phyloP scores from a whole-genome alignment of 2,888 invertebrate genomes.

The Zaprionus bogoriensis region DNA sequence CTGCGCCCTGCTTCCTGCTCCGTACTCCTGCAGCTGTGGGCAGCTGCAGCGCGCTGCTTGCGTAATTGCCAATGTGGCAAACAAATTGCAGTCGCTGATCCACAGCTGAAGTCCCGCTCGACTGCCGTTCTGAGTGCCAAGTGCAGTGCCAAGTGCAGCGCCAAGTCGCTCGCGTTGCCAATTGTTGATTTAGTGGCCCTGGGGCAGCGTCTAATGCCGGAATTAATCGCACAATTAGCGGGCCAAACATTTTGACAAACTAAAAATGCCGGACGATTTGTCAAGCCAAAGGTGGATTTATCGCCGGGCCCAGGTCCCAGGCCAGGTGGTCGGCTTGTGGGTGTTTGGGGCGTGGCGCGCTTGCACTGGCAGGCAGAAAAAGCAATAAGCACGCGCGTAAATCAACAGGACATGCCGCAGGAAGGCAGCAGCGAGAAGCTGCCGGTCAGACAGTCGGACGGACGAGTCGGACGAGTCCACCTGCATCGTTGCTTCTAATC shows the following conservation, averaged over 20 bases:
- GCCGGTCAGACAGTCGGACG: conserved; percentile 15
- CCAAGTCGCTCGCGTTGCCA: conserved; percentile 50
- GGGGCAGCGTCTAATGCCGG: conserved; percentile 54
- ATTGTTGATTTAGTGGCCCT: conserved; percentile 68
- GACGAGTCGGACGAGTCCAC: conserved; percentile 40
- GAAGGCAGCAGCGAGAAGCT: conserved; percentile 8
- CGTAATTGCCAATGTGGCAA: conserved; percentile 59
- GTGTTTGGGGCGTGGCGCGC: conserved; percentile 25
- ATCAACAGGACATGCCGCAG: conserved; percentile 74
- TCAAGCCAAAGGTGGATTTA: conserved; percentile 24
- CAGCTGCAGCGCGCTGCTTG: too few species aligned
- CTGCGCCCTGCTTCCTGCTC: background rate
- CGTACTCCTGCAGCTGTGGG: too few species aligned
- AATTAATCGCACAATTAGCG: conserved; percentile 68
- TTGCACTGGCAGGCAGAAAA: conserved; percentile 14
- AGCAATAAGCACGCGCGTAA: conserved; percentile 72
- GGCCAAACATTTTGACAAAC: conserved; percentile 69
- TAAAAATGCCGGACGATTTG: conserved; percentile 64
- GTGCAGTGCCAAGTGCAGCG: too few species aligned
- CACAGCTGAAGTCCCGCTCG: conserved; percentile 15
- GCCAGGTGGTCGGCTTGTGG: conserved; percentile 42
- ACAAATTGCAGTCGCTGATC: conserved; percentile 53
- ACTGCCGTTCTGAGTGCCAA: conserved; percentile 13
- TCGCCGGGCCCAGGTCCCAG: background rate
- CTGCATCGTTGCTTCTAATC: conserved; percentile 64